A percentile compares a stretch with the other conserved stretches of the same genome.
Evolutionary conservation across 2,113 vertebrate genomes (phyloP).

Genomic region (Callaeas wilsoni): DNA sequence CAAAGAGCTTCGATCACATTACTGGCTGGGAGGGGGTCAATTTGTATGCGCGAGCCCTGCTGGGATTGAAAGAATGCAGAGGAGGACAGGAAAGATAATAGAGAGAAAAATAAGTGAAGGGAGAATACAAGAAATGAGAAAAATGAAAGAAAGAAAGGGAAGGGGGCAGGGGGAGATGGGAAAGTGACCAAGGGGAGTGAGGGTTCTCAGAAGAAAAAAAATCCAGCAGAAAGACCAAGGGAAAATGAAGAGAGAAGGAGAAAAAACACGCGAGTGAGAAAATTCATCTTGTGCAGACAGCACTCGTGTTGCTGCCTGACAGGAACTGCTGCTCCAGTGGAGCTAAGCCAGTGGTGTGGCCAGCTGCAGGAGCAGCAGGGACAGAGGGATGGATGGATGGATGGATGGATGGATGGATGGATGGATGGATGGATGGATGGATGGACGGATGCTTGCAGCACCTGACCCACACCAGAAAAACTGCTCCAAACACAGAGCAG

Average conservation of each 20-base stretch:
- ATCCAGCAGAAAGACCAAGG: not conserved
- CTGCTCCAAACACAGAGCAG: not conserved
- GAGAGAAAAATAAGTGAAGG: slow-evolving; percentile 46
- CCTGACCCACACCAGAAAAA: not conserved
- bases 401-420: not conserved
- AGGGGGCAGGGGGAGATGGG: not conserved
- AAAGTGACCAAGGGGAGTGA: not conserved
- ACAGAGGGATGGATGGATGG: not conserved
- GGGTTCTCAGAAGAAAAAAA: not conserved
- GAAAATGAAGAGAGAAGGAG: not conserved
- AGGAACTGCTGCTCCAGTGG: slow-evolving; percentile 1
- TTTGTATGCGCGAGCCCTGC: slow-evolving; percentile 71
- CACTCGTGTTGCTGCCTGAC: not conserved
- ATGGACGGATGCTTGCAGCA: not conserved
- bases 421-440: not conserved
- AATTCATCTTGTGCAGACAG: slow-evolving; percentile 35
- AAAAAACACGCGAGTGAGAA: not conserved
- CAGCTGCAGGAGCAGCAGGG: not conserved
- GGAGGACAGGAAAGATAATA: slow-evolving; percentile 59
- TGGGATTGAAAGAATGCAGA: slow-evolving; percentile 72
- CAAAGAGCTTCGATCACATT: slow-evolving; percentile 70
- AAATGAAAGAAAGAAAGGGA: not conserved
- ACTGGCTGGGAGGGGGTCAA: slow-evolving; percentile 68
- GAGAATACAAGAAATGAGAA: slow-evolving; percentile 27
- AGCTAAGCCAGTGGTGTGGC: not conserved